Conservation (phyloP, 2,797 vertebrate species). For the Xyrichtys novacula region DNA sequence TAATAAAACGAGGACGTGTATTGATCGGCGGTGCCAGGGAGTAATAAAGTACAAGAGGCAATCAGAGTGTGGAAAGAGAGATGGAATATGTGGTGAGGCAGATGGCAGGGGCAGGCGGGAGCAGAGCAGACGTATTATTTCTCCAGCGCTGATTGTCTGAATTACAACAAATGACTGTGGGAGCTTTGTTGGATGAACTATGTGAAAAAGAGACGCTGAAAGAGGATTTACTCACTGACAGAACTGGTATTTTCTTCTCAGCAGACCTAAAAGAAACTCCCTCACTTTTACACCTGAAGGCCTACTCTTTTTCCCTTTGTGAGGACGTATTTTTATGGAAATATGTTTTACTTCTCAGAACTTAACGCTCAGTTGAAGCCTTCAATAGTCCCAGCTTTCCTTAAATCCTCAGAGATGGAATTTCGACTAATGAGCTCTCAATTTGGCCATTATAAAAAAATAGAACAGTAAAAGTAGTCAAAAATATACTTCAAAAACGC, state of each 20-base stretch:
- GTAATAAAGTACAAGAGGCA: conserved; percentile 72
- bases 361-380: conserved; percentile 8
- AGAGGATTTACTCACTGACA: conserved; percentile 44
- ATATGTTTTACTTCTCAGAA: conserved; percentile 18
- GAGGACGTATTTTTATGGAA: conserved; percentile 31
- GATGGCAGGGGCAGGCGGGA: conserved; percentile 42
- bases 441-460: conserved; percentile 20
- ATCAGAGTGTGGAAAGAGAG: conserved; percentile 46
- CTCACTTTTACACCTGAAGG: conserved; percentile 2
- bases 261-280: background rate
- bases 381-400: background rate
- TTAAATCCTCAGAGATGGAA: conserved; percentile 19
- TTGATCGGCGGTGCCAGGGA: conserved; percentile 67
- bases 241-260: conserved; percentile 23
- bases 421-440: conserved; percentile 33
- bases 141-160: conserved; percentile 52
- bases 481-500: conserved; percentile 23
- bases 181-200: conserved; percentile 30
- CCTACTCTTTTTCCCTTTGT: background rate
- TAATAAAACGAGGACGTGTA: conserved; percentile 78
- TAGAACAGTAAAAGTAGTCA: conserved; percentile 3
- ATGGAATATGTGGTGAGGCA: conserved; percentile 34
- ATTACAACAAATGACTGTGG: conserved; percentile 57
- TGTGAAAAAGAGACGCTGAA: conserved; percentile 30
- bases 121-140: conserved; percentile 50